Conservation (phyloP, 2,113 vertebrate species). For the Chlorodrepanis virens region DNA sequence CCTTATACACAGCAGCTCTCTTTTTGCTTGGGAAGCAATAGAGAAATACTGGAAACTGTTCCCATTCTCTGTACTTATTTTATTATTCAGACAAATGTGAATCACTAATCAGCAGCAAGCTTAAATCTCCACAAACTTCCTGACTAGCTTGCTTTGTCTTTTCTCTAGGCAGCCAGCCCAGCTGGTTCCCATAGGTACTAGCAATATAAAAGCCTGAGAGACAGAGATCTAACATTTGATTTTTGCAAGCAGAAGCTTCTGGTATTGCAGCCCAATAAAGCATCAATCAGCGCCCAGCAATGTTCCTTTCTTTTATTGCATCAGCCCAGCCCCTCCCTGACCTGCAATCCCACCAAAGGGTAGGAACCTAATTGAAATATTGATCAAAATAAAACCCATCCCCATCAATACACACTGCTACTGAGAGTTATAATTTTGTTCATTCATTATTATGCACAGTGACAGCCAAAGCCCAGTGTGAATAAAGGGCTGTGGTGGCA, state of each 20-base stretch:
- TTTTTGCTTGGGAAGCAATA: background rate
- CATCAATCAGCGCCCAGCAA: background rate
- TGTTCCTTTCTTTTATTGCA: background rate
- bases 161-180: slow-evolving; percentile 23
- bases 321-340: background rate
- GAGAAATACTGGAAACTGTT: background rate
- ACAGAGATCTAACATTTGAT: slow-evolving; percentile 23
- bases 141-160: slow-evolving; percentile 25
- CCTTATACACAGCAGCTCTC: background rate
- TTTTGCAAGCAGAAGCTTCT: slow-evolving; percentile 16
- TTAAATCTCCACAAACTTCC: slow-evolving; percentile 40
- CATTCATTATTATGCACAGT: background rate
- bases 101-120: background rate
- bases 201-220: slow-evolving; percentile 39
- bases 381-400: slow-evolving; percentile 15
- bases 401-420: background rate
- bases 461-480: background rate
- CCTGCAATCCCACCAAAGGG: background rate
- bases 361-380: slow-evolving; percentile 32
- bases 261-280: background rate
- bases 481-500: background rate
- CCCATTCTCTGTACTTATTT: background rate
- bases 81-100: slow-evolving; percentile 33
- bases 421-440: background rate
- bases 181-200: slow-evolving; percentile 30